Evolutionary conservation across 2,113 vertebrate genomes (phyloP).

Genomic region (Setophaga kirtlandii): DNA sequence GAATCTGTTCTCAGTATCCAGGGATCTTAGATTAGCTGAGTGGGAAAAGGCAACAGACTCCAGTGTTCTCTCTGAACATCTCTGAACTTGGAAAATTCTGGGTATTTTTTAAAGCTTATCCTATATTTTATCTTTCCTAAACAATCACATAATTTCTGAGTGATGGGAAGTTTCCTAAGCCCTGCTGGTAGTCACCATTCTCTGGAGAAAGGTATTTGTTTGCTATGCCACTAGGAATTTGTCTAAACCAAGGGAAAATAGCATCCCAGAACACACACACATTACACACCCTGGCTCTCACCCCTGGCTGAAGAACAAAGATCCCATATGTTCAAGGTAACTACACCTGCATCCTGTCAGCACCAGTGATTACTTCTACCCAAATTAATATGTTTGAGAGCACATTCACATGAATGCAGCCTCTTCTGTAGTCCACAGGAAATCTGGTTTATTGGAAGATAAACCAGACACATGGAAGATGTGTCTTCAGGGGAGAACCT

Average conservation of each 20-base stretch:
- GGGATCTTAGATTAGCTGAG: background rate
- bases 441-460: background rate
- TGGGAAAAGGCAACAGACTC: background rate
- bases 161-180: background rate
- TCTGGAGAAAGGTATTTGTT: background rate
- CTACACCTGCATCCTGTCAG: background rate
- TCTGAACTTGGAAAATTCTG: background rate
- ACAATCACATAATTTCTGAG: background rate
- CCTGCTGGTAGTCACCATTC: background rate
- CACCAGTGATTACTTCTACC: background rate
- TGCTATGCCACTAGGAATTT: background rate
- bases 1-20: background rate
- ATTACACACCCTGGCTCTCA: background rate
- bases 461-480: background rate
- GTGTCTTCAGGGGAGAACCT: background rate
- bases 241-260: background rate
- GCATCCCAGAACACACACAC: background rate
- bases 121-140: background rate
- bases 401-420: background rate
- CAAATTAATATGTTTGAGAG: background rate
- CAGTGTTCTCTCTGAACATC: background rate
- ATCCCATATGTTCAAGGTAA: background rate
- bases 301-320: background rate
- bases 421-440: background rate
- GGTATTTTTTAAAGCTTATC: background rate